Evolutionary conservation across 2,113 vertebrate species (phyloP), one percentile per base, ranked within the genome.

Genomic region (Mormyrus iriodes): DNA sequence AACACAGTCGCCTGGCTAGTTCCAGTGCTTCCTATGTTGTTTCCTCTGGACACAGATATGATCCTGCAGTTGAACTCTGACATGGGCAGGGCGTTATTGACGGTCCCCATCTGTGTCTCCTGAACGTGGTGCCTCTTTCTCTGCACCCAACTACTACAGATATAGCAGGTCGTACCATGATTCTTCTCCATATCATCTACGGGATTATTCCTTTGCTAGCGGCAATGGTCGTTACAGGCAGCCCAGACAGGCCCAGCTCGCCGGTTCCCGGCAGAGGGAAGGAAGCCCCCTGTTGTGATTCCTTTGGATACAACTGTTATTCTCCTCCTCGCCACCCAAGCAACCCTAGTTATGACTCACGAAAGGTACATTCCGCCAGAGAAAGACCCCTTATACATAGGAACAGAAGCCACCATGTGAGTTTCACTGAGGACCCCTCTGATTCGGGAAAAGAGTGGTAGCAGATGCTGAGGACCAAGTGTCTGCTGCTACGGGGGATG

Each of bases 401-500:
- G 2, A 1, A 58, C 24, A 58, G 55, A 21, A 24, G 21, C 55
- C 31, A 88, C 83, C 8, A 7, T 82, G 69, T 88, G 44, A 88
- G 88, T 27, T 88, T 88, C 39, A 35, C 17, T 3, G 76, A 55
- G 55, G 88, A 89, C 31, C 31, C 31, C 52, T 58, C 9, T 44
- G 8, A 58, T 53, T 51, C 35, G 88, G 79, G 88, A 89, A 89
- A 89, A 17, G 49, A 84, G 4, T 85, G 76, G 76, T 89, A 89
- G 76, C 88, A 89, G 84, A 52, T 61, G 35, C 88, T 89, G 88
- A 89, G 88, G 88, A 49, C 88, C 88, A 84, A 58, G 88, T 89
- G 51, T 89, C 39, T 89, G 88, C 88, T 88, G 69, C n/a, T 88
- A 51, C 19, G 27, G 88, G 44, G 19, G 46, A 82, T 76, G 88